Evolutionary conservation across 1,140 invertebrate genomes (phyloP).

Genomic region (Oedothorax gibbosus): DNA sequence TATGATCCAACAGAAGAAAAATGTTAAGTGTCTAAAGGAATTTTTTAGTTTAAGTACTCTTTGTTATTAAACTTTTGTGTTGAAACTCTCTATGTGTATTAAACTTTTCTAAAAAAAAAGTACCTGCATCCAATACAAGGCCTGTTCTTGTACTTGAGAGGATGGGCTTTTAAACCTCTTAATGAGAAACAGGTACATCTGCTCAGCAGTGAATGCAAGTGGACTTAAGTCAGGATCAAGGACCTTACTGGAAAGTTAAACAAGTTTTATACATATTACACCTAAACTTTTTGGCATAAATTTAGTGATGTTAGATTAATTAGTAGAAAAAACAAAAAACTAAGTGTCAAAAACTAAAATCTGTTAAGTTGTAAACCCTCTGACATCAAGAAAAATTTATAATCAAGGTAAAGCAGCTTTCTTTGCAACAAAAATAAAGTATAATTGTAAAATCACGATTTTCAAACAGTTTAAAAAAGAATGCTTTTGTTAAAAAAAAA

Average conservation of each 20-base stretch:
- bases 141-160: slow-evolving; percentile 91
- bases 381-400: not conserved
- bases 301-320: not conserved
- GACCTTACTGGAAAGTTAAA: slow-evolving; percentile 83
- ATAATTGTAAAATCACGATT: too few species aligned
- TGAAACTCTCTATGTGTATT: too few species aligned
- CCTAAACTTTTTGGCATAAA: too few species aligned
- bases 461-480: too few species aligned
- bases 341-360: not conserved
- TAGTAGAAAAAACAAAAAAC: not conserved
- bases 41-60: too few species aligned
- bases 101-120: not conserved
- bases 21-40: too few species aligned
- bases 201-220: slow-evolving; percentile 90
- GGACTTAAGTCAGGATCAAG: slow-evolving; percentile 96
- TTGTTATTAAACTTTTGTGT: too few species aligned
- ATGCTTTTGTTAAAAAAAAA: too few species aligned
- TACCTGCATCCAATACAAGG: slow-evolving; percentile 94
- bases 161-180: slow-evolving; percentile 86
- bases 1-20: too few species aligned
- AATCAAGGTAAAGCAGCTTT: not conserved
- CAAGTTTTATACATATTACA: not conserved
- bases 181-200: slow-evolving; percentile 95
- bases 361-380: not conserved
- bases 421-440: too few species aligned